Base-by-base conservation (phyloP, 2,797 vertebrate genomes). In the Lepus townsendii region DNA sequence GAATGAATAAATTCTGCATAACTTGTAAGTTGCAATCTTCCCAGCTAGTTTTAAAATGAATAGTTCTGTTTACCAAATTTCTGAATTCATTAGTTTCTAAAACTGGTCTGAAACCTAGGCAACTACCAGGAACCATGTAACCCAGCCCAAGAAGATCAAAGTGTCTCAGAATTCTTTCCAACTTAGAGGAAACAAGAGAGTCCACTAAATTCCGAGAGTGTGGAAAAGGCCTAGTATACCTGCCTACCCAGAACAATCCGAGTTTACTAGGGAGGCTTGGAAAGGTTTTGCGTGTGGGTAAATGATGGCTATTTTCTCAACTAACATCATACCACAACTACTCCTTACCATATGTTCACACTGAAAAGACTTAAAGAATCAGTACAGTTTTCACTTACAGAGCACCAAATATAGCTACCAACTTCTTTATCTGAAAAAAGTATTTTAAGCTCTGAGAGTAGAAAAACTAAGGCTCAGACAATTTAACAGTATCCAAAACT, bases 401-500 rank as follows among this genome's bases (percentile, higher is more conserved):
- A 79, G 72, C 62, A 91, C 66, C 60, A 82, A 91, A 91, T 62
- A 20, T 11, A 87, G 72, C 7, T 71, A 71, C 16, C 17, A 76
- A 38, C 27, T 88, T 72, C 35, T 79, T 83, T 13, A 42, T 26
- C n/a, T 35, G 35, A 8, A 76, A 88, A 84, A 17, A 66, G 2
- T 69, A 90, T 71, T 71, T 84, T 60, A 89, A 75, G 32, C 60
- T 89, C 75, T 62, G 13, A 65, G 68, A 87, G 10, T 22, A 94
- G 14, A 57, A 16, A 91, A 93, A 83, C 38, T 77, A 91, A 66
- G 19, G 20, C 75, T 3, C n/a, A 14, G 12, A 88, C 80, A 16
- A 3, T 80, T 95, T 76, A 76, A 32, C 38, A 84, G 26, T 76
- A 86, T 69, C 79, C 94, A 91, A 93, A 95, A 93, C 68, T 85